Base-by-base conservation (phyloP, 2,888 invertebrate species). In the Erynnis tages region DNA sequence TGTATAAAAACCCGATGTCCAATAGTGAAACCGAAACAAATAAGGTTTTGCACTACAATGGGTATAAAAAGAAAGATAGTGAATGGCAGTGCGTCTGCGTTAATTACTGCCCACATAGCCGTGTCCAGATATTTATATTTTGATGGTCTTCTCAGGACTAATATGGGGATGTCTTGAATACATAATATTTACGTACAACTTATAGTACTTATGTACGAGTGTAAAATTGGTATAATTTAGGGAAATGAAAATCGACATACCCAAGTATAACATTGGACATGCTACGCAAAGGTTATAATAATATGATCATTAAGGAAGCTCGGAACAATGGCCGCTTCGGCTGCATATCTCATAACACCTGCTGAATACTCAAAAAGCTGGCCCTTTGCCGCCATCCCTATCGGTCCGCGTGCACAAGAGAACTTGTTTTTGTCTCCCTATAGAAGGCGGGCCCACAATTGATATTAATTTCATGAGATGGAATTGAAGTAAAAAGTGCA, bases 381-480 rank as follows among this genome's bases (percentile, higher is more conserved):
- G 57, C 54, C 59, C 53, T 47, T 48, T 57, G 58, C 56, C 48
- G 55, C 62, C 48, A 59, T 59, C 59, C 48, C 54, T 38, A 53
- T 54, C 55, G 58, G 46, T 54, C 40, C 32, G 43, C 49, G 14
- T 8, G 57, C 54, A 62, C 52, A 47, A 54, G 57, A 56, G 43
- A 55, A 62, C 62, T 56, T 58, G 62, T 68, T 67, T 67, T 67
- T 69, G 59, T 58, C 46, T 53, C 49, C 54, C 67, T 67, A 54
- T 66, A 69, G 65, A 77, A 66, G 78, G 69, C 65, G 65, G 62
- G 52, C 56, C 63, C 66, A 67, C 78, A 79, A 81, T 82, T 82
- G 80, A 79, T 82, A 82, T 80, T 82, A 82, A 82, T 83, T 82
- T 82, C 79, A 76, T 73, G 76, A 76, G 69, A 67, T 66, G 65